Base-by-base conservation (phyloP, 1,140 invertebrate species). In the Drosophila lacertosa region DNA sequence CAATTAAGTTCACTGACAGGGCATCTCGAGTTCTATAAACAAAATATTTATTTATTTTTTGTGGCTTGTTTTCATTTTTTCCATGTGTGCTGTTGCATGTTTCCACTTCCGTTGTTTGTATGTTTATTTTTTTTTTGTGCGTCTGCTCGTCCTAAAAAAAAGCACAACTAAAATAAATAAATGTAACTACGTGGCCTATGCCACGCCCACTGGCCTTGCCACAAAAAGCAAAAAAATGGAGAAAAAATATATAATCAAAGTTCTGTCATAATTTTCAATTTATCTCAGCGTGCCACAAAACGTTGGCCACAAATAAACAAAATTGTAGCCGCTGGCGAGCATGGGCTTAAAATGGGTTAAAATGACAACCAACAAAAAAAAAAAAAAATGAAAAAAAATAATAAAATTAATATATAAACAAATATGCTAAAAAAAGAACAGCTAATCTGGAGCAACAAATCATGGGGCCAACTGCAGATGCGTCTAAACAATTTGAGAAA, bases 321-420 rank as follows among this genome's bases (percentile, higher is more conserved):
- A 50, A 73, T 63, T 70, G 37, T 70, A 57, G 69, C 65, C 75
- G 60, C 50, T 24, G 75, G 65, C 79, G 39, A 64, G 47, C 72
- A 79, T 75, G 65, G 72, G 72, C n/a, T 81, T 76, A 51, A 84
- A 84, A 70, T 86, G 68, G 81, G 81, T 81, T 86, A 84, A 88
- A 84, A 82, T 77, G 81, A 86, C 81, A 86, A 74, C 47, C 68
- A 65, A 39, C 47, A 50, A 18, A 42, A 24, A 32, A 29, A 15
- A 39, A 57, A 57, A 39, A 48, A 39, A n/a, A n/a, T n/a, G n/a
- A n/a, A 26, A 55, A 57, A 32, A 24, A 26, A 9, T n/a, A 16
- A 39, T 39, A 29, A 32, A 13, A 39, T 39, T 18, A 32, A 13
- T 7, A 32, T 29, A 13, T 13, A 20, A 32, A 40, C 10, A 40